phyloP scores from a whole-genome alignment of 2,888 invertebrate species.

The Lissonota sp. region DNA sequence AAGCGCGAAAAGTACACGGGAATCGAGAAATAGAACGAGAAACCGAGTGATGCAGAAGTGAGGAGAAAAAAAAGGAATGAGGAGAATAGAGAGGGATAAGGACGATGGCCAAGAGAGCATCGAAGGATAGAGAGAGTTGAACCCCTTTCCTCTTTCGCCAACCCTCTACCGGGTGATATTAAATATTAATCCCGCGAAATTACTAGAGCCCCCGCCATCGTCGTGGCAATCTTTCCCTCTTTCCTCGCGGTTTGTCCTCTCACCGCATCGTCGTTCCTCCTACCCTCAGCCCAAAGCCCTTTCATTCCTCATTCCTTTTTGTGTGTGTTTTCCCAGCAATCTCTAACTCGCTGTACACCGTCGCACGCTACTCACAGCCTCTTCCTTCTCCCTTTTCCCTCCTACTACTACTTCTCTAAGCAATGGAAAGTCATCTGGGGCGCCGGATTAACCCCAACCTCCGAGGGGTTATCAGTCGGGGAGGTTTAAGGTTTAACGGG shows the following conservation, averaged over 20 bases:
- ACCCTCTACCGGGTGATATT: conserved; percentile 79
- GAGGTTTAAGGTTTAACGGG: conserved; percentile 70
- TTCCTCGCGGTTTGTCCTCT: conserved; percentile 54
- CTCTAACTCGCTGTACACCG: conserved; percentile 70
- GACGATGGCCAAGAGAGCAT: conserved; percentile 44
- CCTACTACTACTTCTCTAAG: conserved; percentile 68
- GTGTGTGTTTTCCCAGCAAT: conserved; percentile 70
- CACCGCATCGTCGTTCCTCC: conserved; percentile 58
- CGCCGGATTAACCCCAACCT: conserved; percentile 80
- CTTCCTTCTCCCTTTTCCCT: conserved; percentile 42
- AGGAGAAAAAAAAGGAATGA: conserved; percentile 25
- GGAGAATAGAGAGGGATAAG: conserved; percentile 20
- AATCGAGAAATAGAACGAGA: conserved; percentile 43
- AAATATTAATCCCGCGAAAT: conserved; percentile 83
- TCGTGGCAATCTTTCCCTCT: conserved; percentile 71
- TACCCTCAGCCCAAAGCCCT: conserved; percentile 68
- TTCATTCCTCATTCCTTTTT: conserved; percentile 69
- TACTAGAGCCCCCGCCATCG: conserved; percentile 74
- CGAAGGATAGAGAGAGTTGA: conserved; percentile 8
- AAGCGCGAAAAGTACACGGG: conserved; percentile 13
- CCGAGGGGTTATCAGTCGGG: conserved; percentile 79
- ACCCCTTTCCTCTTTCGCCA: conserved; percentile 48
- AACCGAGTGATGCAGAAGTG: conserved; percentile 43
- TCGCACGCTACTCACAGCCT: conserved; percentile 48
- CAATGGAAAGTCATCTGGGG: conserved; percentile 81